A percentile compares a stretch with the other conserved stretches of the same genome.
phyloP scores from a whole-genome alignment of 1,140 invertebrate genomes.

The Pogonognathellus flavescens region DNA sequence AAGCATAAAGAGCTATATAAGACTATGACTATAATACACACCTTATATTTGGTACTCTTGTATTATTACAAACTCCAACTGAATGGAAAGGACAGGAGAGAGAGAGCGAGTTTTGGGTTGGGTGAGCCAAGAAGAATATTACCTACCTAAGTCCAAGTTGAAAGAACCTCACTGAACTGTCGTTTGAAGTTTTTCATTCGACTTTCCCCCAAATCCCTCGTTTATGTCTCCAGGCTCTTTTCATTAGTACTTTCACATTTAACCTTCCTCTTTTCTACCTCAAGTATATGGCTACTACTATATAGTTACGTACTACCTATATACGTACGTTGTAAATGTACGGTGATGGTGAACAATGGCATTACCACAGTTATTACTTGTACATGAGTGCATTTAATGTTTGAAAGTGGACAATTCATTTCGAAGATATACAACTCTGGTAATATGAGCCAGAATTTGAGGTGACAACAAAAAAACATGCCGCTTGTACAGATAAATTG shows the following conservation, averaged over 20 bases:
- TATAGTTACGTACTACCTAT: not conserved
- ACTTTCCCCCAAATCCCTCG: conserved; percentile 1
- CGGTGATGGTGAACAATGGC: too few species aligned
- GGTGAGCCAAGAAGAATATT: not conserved
- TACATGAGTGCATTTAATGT: too few species aligned
- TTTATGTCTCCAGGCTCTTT: conserved; percentile 7
- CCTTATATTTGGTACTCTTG: too few species aligned
- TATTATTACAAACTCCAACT: too few species aligned
- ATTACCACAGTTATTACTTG: too few species aligned
- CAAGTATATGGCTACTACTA: not conserved
- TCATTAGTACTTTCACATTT: conserved; percentile 20
- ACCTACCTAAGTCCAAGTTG: not conserved
- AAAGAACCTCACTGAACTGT: not conserved
- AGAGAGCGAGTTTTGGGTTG: too few species aligned
- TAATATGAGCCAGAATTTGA: not conserved
- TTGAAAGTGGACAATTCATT: not conserved
- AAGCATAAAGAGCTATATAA: too few species aligned
- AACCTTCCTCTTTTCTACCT: not conserved
- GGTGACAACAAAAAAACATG: too few species aligned
- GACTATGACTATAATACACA: too few species aligned
- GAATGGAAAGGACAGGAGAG: too few species aligned
- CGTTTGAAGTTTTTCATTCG: conserved; percentile 24
- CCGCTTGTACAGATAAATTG: too few species aligned
- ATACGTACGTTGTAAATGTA: too few species aligned
- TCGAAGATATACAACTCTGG: not conserved